Percentiles rank a stretch among this genome's conserved stretches.
phyloP scores from a whole-genome alignment of 2,888 invertebrate species.

The Drosophila peninsularis region DNA sequence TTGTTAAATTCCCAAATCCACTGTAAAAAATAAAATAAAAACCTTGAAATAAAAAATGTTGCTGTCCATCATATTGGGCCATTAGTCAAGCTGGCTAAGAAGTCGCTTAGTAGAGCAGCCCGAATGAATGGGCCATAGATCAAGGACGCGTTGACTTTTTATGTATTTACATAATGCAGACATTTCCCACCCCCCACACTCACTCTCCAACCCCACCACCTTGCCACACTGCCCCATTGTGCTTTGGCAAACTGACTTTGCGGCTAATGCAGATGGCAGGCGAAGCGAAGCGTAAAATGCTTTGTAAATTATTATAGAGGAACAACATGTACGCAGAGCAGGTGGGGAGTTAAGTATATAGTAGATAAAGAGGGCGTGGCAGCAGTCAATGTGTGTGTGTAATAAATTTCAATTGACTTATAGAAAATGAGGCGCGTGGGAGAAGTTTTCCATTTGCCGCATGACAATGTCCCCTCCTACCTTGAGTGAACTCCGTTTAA shows the following conservation, averaged over 20 bases:
- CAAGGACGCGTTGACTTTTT: conserved; percentile 44
- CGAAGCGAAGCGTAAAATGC: conserved; percentile 74
- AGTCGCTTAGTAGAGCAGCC: conserved; percentile 18
- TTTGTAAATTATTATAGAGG: conserved; percentile 72
- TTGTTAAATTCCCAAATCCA: not conserved
- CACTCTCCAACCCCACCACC: not conserved
- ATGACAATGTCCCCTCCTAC: not conserved
- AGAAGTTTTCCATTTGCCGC: conserved; percentile 24
- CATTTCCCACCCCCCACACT: conserved; percentile 21
- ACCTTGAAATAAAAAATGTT: conserved; percentile 3
- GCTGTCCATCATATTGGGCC: conserved; percentile 38
- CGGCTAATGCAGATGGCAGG: conserved; percentile 74
- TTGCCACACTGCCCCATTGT: not conserved
- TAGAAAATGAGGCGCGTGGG: conserved; percentile 24
- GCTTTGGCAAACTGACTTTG: conserved; percentile 65
- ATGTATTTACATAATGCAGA: conserved; percentile 57
- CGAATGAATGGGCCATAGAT: conserved; percentile 45
- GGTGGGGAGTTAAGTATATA: not conserved
- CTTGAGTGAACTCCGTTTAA: not conserved
- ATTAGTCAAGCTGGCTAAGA: conserved; percentile 27
- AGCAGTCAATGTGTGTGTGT: conserved; percentile 33
- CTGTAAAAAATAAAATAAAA: not conserved
- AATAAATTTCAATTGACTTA: conserved; percentile 78
- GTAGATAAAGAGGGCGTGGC: conserved; percentile 8
- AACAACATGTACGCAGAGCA: conserved; percentile 24